These are phyloP conservation scores for Platichthys flesus DNA, from an alignment of 2,113 vertebrate species.

Conservation along the genomic window DNA sequence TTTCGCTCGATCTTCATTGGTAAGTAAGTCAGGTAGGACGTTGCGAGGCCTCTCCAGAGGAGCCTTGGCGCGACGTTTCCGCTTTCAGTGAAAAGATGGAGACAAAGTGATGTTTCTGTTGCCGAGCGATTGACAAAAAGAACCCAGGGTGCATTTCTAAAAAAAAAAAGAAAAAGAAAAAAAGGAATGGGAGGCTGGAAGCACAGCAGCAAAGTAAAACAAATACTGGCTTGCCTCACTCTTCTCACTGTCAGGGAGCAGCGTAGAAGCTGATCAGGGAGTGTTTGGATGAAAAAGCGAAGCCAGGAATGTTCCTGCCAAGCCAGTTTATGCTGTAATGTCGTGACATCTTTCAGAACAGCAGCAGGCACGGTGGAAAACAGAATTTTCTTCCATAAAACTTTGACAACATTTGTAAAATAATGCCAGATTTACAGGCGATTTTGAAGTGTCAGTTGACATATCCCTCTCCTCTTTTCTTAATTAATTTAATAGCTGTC, in stretches of 20 bases:
- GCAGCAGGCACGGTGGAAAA: neutral
- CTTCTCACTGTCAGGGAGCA: conserved; percentile 66
- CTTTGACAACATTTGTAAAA: neutral
- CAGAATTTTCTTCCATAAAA: too few relatives aligned
- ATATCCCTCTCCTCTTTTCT: neutral
- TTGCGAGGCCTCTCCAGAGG: conserved; percentile 76
- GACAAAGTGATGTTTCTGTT: conserved; percentile 83
- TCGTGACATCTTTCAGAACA: conserved; percentile 9
- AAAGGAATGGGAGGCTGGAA: conserved; percentile 43
- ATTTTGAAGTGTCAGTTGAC: neutral
- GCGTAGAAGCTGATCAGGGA: conserved; percentile 46
- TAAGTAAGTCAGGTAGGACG: conserved; percentile 84
- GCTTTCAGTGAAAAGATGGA: conserved; percentile 77
- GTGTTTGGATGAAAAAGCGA: conserved; percentile 8
- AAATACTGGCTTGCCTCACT: conserved; percentile 72
- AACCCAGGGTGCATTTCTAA: conserved; percentile 76
- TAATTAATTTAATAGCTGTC: conserved; percentile 28
- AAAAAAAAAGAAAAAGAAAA: conserved; percentile 63
- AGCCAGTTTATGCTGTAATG: conserved; percentile 16
- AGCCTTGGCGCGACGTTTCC: conserved; percentile 76
- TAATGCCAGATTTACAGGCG: conserved; percentile 9
- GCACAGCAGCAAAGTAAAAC: conserved; percentile 74
- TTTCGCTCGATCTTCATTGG: conserved; percentile 80
- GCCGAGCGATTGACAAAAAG: conserved; percentile 81
- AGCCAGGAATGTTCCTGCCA: conserved; percentile 20